These are phyloP conservation scores for Clivina fossor DNA, from an alignment of 2,888 invertebrate species.

Conservation along the genomic window DNA sequence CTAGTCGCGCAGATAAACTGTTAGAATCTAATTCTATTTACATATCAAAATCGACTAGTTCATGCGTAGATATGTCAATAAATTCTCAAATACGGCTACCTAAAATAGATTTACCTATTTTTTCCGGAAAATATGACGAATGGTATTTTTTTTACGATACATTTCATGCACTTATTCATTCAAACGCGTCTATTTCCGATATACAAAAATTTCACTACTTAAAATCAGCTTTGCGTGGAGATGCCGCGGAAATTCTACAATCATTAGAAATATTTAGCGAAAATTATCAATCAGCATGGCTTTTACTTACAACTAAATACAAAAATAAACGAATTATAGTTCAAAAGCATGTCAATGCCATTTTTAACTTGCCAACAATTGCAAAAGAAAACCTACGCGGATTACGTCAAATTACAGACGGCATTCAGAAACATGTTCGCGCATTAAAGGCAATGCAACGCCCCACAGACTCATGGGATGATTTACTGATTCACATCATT, in stretches of 20 bases:
- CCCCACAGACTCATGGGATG: constrained; percentile 40
- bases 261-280: constrained; percentile 27
- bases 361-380: constrained; percentile 35
- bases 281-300: constrained; percentile 33
- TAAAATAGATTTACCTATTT: too few relatives aligned
- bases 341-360: constrained; percentile 37
- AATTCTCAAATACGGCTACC: too few relatives aligned
- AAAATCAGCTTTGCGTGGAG: too few relatives aligned
- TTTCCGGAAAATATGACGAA: too few relatives aligned
- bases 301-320: constrained; percentile 35
- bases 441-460: constrained; percentile 38
- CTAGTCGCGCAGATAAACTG: too few relatives aligned
- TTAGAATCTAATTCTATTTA: too few relatives aligned
- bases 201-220: too few relatives aligned
- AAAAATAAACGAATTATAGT: constrained; percentile 40
- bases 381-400: constrained; percentile 30
- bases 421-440: constrained; percentile 38
- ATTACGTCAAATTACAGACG: constrained; percentile 39
- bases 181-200: too few relatives aligned
- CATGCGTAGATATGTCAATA: too few relatives aligned
- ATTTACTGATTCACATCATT: constrained; percentile 39
- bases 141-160: too few relatives aligned
- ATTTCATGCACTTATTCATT: too few relatives aligned
- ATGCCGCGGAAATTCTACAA: constrained; percentile 30
- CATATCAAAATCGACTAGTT: too few relatives aligned